Percentiles rank a stretch among this genome's conserved stretches.
phyloP scores from a whole-genome alignment of 2,888 invertebrate species.

The Patella pellucida region DNA sequence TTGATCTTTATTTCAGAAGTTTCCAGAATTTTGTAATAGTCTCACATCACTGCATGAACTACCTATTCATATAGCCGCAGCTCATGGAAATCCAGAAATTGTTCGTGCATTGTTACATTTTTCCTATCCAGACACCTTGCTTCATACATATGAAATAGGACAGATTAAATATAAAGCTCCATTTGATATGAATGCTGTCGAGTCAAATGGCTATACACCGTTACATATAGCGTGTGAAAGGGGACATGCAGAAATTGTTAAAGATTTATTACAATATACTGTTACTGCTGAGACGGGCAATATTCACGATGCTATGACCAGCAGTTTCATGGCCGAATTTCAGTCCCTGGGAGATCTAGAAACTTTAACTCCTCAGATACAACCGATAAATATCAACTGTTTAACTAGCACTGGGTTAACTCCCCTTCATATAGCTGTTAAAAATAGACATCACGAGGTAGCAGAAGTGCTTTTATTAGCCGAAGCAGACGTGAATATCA shows the following conservation, averaged over 20 bases:
- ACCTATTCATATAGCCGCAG: constrained; percentile 92
- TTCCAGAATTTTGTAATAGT: constrained; percentile 87
- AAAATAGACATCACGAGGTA: constrained; percentile 74
- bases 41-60: constrained; percentile 93
- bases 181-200: constrained; percentile 88
- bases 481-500: constrained; percentile 86
- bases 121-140: constrained; percentile 82
- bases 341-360: background rate
- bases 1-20: constrained; percentile 74
- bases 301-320: background rate
- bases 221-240: constrained; percentile 85
- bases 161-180: constrained; percentile 79
- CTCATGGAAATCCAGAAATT: constrained; percentile 85
- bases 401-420: constrained; percentile 45
- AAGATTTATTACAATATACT: constrained; percentile 43
- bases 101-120: constrained; percentile 83
- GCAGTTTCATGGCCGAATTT: background rate
- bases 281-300: constrained; percentile 26
- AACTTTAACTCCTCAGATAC: constrained; percentile 9
- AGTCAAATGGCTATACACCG: constrained; percentile 85
- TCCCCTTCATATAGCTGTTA: constrained; percentile 61
- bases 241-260: constrained; percentile 57
- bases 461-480: constrained; percentile 82
- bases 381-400: constrained; percentile 35
- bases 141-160: constrained; percentile 76